Evolutionary conservation across 2,113 vertebrate species (phyloP).

Genomic region (Antechinus stuartii): DNA sequence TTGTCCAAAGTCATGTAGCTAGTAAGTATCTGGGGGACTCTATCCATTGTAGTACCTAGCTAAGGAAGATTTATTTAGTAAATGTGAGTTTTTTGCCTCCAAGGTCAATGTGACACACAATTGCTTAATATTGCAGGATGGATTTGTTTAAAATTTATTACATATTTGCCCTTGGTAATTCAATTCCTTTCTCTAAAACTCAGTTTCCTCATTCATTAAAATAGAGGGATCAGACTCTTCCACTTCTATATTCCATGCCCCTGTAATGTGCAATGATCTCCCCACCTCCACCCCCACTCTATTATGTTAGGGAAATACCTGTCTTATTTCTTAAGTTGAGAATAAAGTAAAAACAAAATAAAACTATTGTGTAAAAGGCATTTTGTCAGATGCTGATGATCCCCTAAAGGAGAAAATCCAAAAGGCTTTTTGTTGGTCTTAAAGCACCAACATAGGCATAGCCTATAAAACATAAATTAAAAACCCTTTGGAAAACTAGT

Average conservation of each 20-base stretch:
- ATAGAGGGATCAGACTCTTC: neutral
- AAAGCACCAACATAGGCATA: neutral
- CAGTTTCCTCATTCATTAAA: neutral
- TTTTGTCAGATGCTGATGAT: neutral
- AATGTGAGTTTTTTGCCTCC: neutral
- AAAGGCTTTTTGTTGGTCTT: neutral
- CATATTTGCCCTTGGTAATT: neutral
- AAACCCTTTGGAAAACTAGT: constrained; percentile 38
- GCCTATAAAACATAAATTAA: constrained; percentile 10
- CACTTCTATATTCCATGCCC: neutral
- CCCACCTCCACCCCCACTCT: too few species aligned
- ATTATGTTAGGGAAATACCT: neutral
- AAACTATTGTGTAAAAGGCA: neutral
- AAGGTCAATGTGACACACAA: neutral
- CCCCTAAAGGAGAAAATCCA: neutral
- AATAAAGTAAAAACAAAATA: neutral
- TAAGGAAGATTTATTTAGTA: constrained; percentile 14
- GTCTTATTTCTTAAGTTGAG: neutral
- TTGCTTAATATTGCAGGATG: neutral
- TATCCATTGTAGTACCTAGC: neutral
- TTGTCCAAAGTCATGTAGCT: neutral
- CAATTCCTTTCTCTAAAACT: neutral
- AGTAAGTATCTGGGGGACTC: neutral
- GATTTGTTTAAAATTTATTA: neutral
- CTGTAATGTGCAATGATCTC: neutral